Base-by-base conservation (phyloP, 2,113 vertebrate genomes). In the Alethe diademata region DNA sequence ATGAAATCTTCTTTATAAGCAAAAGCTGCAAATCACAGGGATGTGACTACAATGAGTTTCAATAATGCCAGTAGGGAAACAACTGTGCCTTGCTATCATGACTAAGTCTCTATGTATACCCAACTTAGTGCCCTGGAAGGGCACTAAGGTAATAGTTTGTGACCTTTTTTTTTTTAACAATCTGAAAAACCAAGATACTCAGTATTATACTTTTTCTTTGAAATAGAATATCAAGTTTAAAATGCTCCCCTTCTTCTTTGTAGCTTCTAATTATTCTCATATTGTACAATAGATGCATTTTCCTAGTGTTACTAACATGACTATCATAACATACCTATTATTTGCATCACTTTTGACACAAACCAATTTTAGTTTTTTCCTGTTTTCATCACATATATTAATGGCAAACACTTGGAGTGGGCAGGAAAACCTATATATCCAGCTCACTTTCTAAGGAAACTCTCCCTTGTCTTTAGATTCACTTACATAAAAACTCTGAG, bases 21-120 rank as follows among this genome's bases (percentile, higher is more conserved):
- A 81, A 78, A 24, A 66, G 25, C 31, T 38, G 61, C 11, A 76
- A 38, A 80, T 78, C 33, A 43, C 35, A 40, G 47, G 71, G 40
- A 48, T 1, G 0, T 36, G 12, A 71, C 51, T 8, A 56, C 0
- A 0, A 22, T 19, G 24, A 65, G 11, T 60, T 72, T 57, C 45
- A 64, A 12, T 61, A 73, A 73, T 25, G 8, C 11, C 31, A 60
- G 3, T 12, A 47, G 15, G 33, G 23, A 75, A 80, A 90, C 5
- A 65, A 69, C 14, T 61, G 9, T 61, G 36, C 18, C 40, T 83
- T 8, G 4, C 31, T 65, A 7, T 36, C 19, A 36, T 40, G 53
- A 54, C 15, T 54, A 89, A 84, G 24, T n/a, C 15, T 65, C 28
- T 53, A 40, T 69, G 23, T 11, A 65, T 29, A 8, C 24, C 38